Percentiles rank a stretch among this genome's conserved stretches.
These are phyloP conservation scores for Gnatocerus cornutus DNA, from an alignment of 2,888 invertebrate species.

Conservation along the genomic window DNA sequence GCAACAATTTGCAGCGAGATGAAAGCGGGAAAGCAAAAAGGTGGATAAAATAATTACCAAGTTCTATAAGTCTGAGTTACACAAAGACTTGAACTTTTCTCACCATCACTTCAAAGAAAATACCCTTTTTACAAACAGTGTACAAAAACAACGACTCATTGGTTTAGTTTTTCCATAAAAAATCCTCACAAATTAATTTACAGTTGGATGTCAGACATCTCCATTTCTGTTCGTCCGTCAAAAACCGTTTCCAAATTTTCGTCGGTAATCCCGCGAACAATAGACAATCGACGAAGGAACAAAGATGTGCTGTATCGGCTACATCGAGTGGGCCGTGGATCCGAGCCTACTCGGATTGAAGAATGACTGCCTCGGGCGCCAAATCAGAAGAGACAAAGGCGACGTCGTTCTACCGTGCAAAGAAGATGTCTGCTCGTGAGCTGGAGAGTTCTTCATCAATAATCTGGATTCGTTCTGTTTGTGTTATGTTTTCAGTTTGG, in stretches of 20 bases:
- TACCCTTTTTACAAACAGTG: no score
- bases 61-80: conserved; percentile 15
- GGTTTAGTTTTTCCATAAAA: no score
- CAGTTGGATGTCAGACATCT: conserved; percentile 48
- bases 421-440: conserved; percentile 64
- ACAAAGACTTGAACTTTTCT: no score
- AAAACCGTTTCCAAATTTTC: conserved; percentile 46
- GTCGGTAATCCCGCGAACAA: conserved; percentile 54
- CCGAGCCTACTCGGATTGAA: conserved; percentile 50
- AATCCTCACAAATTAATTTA: conserved; percentile 56
- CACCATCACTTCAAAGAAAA: no score
- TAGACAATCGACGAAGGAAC: conserved; percentile 49
- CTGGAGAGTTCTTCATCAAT: conserved; percentile 65
- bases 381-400: conserved; percentile 62
- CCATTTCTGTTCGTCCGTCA: conserved; percentile 47
- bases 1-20: conserved; percentile 50
- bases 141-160: no score
- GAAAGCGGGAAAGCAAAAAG: conserved; percentile 17
- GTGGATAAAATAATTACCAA: conserved; percentile 33
- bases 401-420: conserved; percentile 59
- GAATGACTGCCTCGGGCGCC: conserved; percentile 59
- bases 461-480: conserved; percentile 63
- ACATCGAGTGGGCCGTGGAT: conserved; percentile 48
- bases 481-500: conserved; percentile 53
- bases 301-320: conserved; percentile 53